Evolutionary conservation across 2,113 vertebrate species (phyloP).

Genomic region (Motacilla tschutschensis): DNA sequence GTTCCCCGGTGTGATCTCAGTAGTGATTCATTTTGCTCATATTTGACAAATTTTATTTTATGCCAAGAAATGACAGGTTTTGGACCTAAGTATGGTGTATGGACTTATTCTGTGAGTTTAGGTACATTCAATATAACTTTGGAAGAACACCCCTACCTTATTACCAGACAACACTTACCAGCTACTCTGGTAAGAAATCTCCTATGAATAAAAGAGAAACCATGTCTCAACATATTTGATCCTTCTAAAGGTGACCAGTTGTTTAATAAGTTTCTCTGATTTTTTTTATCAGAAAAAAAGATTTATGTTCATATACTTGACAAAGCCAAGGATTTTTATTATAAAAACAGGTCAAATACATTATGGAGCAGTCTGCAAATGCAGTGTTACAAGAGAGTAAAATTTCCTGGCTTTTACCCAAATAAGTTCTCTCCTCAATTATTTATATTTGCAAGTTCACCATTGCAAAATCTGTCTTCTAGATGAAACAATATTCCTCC

Average conservation of each 20-base stretch:
- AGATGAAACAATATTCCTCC: slow-evolving; percentile 53
- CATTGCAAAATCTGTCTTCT: slow-evolving; percentile 42
- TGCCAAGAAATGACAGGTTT: neutral
- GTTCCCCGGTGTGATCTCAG: neutral
- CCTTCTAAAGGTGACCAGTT: neutral
- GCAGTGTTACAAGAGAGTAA: neutral
- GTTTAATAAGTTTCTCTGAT: neutral
- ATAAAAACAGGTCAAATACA: neutral
- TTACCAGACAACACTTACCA: neutral
- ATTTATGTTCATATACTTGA: neutral
- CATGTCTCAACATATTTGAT: neutral
- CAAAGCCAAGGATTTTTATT: slow-evolving; percentile 15
- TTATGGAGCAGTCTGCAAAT: slow-evolving; percentile 29
- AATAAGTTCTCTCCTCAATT: slow-evolving; percentile 43
- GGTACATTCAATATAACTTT: neutral
- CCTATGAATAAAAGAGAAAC: neutral
- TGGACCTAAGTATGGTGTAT: neutral
- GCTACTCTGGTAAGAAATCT: neutral
- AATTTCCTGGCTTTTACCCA: slow-evolving; percentile 44
- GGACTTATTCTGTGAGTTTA: neutral
- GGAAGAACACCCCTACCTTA: neutral
- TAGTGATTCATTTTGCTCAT: neutral
- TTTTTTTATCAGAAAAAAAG: neutral
- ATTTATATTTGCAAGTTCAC: slow-evolving; percentile 56
- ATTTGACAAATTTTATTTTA: neutral